phyloP scores from a whole-genome alignment of 2,888 invertebrate genomes.

The Leptarthrus brevirostris region DNA sequence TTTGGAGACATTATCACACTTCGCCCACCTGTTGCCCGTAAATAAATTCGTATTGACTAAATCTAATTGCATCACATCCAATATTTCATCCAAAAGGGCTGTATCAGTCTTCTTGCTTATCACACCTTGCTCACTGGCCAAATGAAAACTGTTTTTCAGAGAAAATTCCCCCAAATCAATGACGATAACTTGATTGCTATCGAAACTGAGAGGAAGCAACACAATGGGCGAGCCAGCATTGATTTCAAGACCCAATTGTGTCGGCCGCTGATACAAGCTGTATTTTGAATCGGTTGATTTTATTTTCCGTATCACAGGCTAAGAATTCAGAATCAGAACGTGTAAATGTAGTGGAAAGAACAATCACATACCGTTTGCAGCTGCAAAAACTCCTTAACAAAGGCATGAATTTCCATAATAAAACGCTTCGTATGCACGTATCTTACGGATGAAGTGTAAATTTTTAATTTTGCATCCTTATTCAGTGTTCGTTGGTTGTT shows the following conservation, averaged over 20 bases:
- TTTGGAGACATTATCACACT: conserved; percentile 51
- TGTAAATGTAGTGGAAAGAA: too few species aligned
- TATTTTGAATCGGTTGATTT: conserved; percentile 61
- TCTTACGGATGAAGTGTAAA: conserved; percentile 90
- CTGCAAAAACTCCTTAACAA: conserved; percentile 86
- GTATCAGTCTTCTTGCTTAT: conserved; percentile 59
- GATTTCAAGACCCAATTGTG: conserved; percentile 64
- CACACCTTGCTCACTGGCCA: conserved; percentile 68
- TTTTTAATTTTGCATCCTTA: conserved; percentile 62
- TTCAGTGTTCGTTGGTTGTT: conserved; percentile 57
- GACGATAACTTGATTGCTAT: conserved; percentile 80
- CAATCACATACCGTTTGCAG: conserved; percentile 77
- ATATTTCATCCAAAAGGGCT: conserved; percentile 61
- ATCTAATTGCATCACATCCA: conserved; percentile 76
- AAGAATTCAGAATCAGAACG: conserved; percentile 46
- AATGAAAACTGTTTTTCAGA: conserved; percentile 80
- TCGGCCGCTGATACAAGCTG: conserved; percentile 59
- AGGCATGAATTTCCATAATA: conserved; percentile 87
- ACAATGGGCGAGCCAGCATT: conserved; percentile 79
- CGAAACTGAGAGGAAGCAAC: conserved; percentile 85
- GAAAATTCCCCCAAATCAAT: conserved; percentile 83
- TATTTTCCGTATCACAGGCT: conserved; percentile 64
- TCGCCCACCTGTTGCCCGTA: conserved; percentile 68
- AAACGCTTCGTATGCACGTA: conserved; percentile 96
- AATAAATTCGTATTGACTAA: conserved; percentile 78